A percentile compares a stretch with the other conserved stretches of the same genome.
phyloP scores from a whole-genome alignment of 2,113 vertebrate species.

The Catharus bicknelli region DNA sequence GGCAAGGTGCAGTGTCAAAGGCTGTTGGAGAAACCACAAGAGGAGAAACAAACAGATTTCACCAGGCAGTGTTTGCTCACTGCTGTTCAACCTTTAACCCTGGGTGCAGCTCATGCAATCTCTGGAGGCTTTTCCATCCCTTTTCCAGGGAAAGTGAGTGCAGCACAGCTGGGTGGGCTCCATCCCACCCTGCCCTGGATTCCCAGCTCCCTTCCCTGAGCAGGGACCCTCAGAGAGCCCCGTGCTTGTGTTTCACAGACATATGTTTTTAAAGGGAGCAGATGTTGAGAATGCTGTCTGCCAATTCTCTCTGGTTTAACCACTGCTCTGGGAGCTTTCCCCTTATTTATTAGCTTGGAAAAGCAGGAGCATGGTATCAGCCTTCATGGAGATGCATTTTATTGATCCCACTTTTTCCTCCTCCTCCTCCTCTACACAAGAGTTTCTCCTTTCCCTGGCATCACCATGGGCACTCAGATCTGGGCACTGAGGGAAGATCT shows the following conservation, averaged over 20 bases:
- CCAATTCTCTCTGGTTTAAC: conserved; percentile 39
- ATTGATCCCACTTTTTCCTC: not conserved
- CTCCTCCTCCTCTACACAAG: rapidly evolving
- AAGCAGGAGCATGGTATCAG: not conserved
- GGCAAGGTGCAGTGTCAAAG: not conserved
- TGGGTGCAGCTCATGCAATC: not conserved
- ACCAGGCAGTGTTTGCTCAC: not conserved
- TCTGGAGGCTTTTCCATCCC: not conserved
- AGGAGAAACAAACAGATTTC: not conserved
- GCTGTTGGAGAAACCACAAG: not conserved
- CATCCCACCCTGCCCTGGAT: not conserved
- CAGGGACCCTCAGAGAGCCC: not conserved
- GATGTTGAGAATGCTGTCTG: not conserved
- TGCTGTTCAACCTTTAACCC: not conserved
- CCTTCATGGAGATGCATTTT: not conserved
- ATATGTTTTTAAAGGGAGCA: conserved; percentile 42
- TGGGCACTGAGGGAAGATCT: not conserved
- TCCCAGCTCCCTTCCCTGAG: not conserved
- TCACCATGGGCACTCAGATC: not conserved
- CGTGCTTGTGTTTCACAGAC: not conserved
- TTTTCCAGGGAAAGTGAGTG: not conserved
- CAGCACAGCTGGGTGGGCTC: not conserved
- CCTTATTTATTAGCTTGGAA: not conserved
- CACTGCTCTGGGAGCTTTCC: conserved; percentile 25
- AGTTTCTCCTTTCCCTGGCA: not conserved